Evolutionary conservation across 2,113 vertebrate genomes (phyloP).

Genomic region (Perca flavescens): DNA sequence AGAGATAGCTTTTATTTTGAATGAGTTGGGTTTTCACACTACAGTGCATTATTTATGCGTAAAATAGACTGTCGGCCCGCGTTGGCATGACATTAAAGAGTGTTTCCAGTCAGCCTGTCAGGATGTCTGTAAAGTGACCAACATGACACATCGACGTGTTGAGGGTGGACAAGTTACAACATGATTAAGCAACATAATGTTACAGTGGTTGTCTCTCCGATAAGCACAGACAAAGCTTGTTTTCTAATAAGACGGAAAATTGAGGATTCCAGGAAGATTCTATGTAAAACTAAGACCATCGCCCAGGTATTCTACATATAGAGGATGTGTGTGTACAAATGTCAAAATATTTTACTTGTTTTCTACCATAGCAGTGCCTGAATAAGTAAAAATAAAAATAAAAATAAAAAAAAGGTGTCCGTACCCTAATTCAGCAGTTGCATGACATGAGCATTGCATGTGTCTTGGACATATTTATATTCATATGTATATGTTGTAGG

Average conservation of each 20-base stretch:
- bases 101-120: constrained; percentile 5
- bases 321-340: not conserved
- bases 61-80: not conserved
- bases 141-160: not conserved
- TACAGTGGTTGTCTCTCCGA: not conserved
- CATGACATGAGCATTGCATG: no score
- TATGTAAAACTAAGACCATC: not conserved
- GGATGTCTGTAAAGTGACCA: constrained; percentile 1
- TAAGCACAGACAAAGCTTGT: not conserved
- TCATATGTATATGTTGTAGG: no score
- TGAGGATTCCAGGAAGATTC: not conserved
- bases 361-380: no score
- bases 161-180: constrained; percentile 19
- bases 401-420: no score
- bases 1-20: not conserved
- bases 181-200: not conserved
- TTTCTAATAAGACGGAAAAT: not conserved
- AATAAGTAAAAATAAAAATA: no score
- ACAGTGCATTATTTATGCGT: not conserved
- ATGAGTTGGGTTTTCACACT: not conserved
- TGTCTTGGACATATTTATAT: no score
- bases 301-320: not conserved
- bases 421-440: no score
- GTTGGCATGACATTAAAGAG: constrained; percentile 4
- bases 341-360: not conserved